Conservation (phyloP, 2,113 vertebrate species). For the Etia nguti region DNA sequence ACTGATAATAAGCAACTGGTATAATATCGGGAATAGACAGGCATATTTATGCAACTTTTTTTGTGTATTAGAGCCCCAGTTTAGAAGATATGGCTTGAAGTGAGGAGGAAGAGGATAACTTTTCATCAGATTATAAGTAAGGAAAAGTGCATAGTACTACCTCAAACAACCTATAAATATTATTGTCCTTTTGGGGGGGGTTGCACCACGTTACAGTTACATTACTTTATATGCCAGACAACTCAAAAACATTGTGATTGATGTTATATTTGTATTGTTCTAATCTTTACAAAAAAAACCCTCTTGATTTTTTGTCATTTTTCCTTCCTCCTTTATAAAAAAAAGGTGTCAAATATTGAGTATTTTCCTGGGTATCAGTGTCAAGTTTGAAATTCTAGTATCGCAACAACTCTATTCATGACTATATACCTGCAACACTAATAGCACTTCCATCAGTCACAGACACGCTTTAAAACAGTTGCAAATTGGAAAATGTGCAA, state of each 20-base stretch:
- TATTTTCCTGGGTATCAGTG: neutral
- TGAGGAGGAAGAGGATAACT: neutral
- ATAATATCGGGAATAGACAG: neutral
- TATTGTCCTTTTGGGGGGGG: accelerated
- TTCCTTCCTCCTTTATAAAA: neutral
- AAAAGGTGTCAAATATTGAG: neutral
- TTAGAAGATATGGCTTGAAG: neutral
- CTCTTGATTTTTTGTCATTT: neutral
- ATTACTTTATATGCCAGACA: neutral
- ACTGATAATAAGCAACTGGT: neutral
- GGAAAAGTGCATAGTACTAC: neutral
- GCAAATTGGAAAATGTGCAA: neutral
- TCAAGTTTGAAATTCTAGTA: neutral
- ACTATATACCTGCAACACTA: neutral
- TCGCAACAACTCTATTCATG: accelerated
- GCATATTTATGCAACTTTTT: neutral
- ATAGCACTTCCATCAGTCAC: neutral
- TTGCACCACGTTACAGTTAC: neutral
- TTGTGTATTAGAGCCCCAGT: neutral
- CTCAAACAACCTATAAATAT: neutral
- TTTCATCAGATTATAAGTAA: neutral
- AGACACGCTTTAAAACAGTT: neutral
- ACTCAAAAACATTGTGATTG: neutral
- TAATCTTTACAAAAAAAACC: neutral
- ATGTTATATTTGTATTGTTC: neutral